Evolutionary conservation across 2,113 vertebrate genomes (phyloP), one percentile per base, ranked within the genome.

Genomic region (Meleagris gallopavo): DNA sequence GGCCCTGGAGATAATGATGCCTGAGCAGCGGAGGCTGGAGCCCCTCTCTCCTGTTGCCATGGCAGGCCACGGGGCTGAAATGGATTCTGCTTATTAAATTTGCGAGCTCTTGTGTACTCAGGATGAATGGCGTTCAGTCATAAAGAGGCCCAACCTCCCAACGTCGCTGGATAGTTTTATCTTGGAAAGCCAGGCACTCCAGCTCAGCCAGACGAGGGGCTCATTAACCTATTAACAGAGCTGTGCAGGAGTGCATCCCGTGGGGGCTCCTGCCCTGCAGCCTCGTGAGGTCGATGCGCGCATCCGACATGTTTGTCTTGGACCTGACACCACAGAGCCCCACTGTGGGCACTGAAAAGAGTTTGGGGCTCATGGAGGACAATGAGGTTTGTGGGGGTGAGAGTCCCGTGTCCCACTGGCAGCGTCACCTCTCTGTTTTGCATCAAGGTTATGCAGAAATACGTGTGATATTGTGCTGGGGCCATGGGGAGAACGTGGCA

Each of bases 1-100:
- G 99, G 98, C 98, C 98, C 97, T 95, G 96, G 98, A 98, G 98
- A 99, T 99, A 99, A 99, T 99, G 98, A 98, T 97, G 97, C 98
- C 98, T 97, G 97, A 98, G 98, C 98, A 97, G 98, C 91, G 94
- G 97, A 97, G 97, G 98, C 98, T 97, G 95, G 91, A 95, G 98
- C 97, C 96, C 97, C 93, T 97, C 97, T 97, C 96, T 91, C 93
- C 94, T 94, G 98, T 98, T 98, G 98, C 98, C 98, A 98, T 98
- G 98, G 98, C 95, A 97, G 98, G 96, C 96, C 83, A 97, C 79
- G 55, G 87, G 94, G 97, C 97, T 97, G 97, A 96, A 98, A 98
- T 98, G 96, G 97, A 98, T 98, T 97, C 97, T 93, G 97, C 97
- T 98, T 98, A 98, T 98, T 98, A 98, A 98, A 98, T 97, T 98